phyloP scores from a whole-genome alignment of 1,140 invertebrate genomes.

The Aphelinus atriplicis region DNA sequence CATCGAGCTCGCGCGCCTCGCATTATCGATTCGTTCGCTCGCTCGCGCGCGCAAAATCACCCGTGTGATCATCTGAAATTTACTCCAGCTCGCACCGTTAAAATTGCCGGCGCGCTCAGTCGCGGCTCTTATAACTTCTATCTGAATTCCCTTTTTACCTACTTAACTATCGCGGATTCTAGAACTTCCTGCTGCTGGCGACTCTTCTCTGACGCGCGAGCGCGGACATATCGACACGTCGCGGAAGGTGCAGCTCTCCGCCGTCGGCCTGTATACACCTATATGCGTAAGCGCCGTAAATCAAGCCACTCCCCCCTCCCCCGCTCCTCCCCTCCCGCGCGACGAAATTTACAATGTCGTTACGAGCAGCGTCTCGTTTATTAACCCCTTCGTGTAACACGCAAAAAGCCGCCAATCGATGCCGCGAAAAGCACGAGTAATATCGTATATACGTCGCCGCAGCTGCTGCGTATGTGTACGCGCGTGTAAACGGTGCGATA shows the following conservation, averaged over 20 bases:
- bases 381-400: conserved; percentile 48
- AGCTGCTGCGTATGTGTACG: neutral
- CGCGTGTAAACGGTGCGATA: neutral
- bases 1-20: too few relatives aligned
- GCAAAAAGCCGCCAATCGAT: conserved; percentile 30
- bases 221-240: neutral
- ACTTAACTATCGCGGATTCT: conserved; percentile 4
- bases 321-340: neutral
- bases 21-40: too few relatives aligned
- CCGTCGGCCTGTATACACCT: neutral
- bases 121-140: neutral
- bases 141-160: conserved; percentile 5
- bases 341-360: conserved; percentile 48
- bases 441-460: too few relatives aligned
- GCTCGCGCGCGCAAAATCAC: too few relatives aligned
- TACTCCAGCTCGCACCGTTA: neutral
- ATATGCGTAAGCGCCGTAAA: conserved; percentile 39
- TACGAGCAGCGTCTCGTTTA: conserved; percentile 30
- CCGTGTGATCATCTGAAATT: neutral
- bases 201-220: neutral
- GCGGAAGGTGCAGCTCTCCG: neutral
- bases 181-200: neutral
- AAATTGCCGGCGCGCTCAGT: too few relatives aligned
- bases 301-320: conserved; percentile 17
- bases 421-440: neutral